Percentiles rank a stretch among this genome's conserved stretches.
phyloP scores from a whole-genome alignment of 1,140 invertebrate species.

The Drosophila albomicans region DNA sequence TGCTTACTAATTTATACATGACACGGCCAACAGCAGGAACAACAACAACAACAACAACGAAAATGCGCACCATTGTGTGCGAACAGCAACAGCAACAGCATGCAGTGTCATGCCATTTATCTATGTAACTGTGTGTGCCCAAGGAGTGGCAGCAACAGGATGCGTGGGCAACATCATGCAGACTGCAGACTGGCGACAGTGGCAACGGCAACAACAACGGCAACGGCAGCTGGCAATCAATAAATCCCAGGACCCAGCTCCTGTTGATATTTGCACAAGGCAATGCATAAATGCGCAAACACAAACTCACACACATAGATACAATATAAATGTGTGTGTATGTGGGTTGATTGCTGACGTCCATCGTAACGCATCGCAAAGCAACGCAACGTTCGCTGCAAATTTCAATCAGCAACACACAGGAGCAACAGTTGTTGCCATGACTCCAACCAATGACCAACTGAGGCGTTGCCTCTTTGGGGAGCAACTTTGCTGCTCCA shows the following conservation, averaged over 20 bases:
- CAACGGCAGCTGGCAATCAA: slow-evolving; percentile 63
- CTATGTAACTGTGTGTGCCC: slow-evolving; percentile 39
- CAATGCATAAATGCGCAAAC: slow-evolving; percentile 74
- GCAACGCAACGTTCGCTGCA: slow-evolving; percentile 45
- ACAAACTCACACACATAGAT: background rate
- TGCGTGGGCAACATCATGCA: too few relatives aligned
- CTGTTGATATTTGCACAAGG: slow-evolving; percentile 77
- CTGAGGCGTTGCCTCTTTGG: slow-evolving; percentile 21
- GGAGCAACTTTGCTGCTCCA: background rate
- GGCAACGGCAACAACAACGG: slow-evolving; percentile 22
- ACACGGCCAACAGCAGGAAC: slow-evolving; percentile 52
- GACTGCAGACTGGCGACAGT: too few relatives aligned
- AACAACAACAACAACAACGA: slow-evolving; percentile 43
- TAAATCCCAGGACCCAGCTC: slow-evolving; percentile 79
- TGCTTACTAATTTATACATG: slow-evolving; percentile 76
- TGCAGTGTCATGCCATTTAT: slow-evolving; percentile 59
- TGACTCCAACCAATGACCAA: slow-evolving; percentile 13
- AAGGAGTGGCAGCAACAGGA: slow-evolving; percentile 19
- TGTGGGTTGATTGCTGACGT: slow-evolving; percentile 64
- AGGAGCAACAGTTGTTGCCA: slow-evolving; percentile 52
- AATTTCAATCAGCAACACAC: slow-evolving; percentile 49
- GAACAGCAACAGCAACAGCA: slow-evolving; percentile 17
- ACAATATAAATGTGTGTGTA: slow-evolving; percentile 34
- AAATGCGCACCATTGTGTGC: slow-evolving; percentile 31
- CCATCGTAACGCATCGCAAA: slow-evolving; percentile 19